Evolutionary conservation across 1,140 invertebrate species (phyloP).

Genomic region (Drosophila dunni): DNA sequence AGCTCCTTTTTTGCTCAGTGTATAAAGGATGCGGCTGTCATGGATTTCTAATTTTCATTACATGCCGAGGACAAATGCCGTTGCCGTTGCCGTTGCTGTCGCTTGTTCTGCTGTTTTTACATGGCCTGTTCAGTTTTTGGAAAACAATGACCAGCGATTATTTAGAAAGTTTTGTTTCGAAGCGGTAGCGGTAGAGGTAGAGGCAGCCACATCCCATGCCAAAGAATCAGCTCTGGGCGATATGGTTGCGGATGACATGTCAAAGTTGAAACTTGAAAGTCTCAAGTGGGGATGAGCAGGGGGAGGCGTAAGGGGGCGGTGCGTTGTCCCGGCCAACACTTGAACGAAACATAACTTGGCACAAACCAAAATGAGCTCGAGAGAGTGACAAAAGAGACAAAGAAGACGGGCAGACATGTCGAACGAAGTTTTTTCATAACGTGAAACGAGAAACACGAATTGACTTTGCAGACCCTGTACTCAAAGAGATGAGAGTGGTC

Average conservation of each 20-base stretch:
- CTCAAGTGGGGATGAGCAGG: not conserved
- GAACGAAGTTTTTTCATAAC: slow-evolving; percentile 35
- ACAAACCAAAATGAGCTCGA: not conserved
- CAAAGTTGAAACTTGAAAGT: slow-evolving; percentile 44
- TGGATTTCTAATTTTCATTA: slow-evolving; percentile 43
- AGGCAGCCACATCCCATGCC: too few species aligned
- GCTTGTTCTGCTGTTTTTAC: slow-evolving; percentile 4
- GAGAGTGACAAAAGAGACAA: slow-evolving; percentile 9
- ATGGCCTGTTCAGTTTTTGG: slow-evolving; percentile 27
- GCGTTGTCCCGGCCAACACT: slow-evolving; percentile 18
- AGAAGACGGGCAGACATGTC: slow-evolving; percentile 12
- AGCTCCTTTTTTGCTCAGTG: too few species aligned
- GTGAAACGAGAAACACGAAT: slow-evolving; percentile 16
- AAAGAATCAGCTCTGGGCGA: not conserved
- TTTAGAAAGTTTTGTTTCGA: slow-evolving; percentile 53
- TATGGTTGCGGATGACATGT: slow-evolving; percentile 40
- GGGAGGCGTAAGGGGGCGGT: not conserved
- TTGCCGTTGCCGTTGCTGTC: slow-evolving; percentile 16
- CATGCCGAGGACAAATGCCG: slow-evolving; percentile 34
- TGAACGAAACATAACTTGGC: slow-evolving; percentile 35
- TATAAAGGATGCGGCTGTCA: slow-evolving; percentile 17
- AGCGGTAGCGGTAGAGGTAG: too few species aligned
- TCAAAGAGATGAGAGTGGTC: too few species aligned
- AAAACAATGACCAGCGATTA: slow-evolving; percentile 63
- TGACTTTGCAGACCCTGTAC: not conserved